Conservation (phyloP, 2,888 invertebrate genomes). For the Meta bourneti region DNA sequence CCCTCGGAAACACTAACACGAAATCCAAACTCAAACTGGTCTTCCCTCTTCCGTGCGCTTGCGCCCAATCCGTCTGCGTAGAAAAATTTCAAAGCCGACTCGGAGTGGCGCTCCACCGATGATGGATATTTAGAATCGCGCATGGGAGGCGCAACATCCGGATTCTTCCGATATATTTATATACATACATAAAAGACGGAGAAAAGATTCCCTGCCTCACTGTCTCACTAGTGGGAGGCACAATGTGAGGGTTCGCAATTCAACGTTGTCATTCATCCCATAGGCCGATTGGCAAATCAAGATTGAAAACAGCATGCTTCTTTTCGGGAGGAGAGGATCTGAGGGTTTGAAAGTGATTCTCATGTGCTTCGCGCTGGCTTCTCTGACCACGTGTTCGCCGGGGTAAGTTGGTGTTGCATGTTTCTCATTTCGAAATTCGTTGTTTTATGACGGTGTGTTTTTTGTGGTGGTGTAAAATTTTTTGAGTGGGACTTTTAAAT, state of each 20-base stretch:
- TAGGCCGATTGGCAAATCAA: too few relatives aligned
- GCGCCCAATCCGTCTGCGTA: slow-evolving; percentile 56
- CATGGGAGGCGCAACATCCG: slow-evolving; percentile 55
- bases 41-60: slow-evolving; percentile 31
- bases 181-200: slow-evolving; percentile 45
- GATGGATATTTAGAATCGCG: slow-evolving; percentile 67
- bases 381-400: slow-evolving; percentile 58
- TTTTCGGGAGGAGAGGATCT: not conserved
- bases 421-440: not conserved
- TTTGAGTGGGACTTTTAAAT: not conserved
- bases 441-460: not conserved
- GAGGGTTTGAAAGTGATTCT: slow-evolving; percentile 22
- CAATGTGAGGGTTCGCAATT: too few relatives aligned
- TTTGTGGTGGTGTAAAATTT: not conserved
- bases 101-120: slow-evolving; percentile 36
- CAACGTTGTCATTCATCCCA: too few relatives aligned
- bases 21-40: slow-evolving; percentile 25
- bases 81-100: slow-evolving; percentile 57
- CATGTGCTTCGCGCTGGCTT: slow-evolving; percentile 28
- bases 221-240: slow-evolving; percentile 9
- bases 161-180: slow-evolving; percentile 51
- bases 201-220: slow-evolving; percentile 19
- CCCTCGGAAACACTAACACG: too few relatives aligned
- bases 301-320: slow-evolving; percentile 6
- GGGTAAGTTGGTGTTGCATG: slow-evolving; percentile 39